These are phyloP conservation scores for Ceratosolen fusciceps DNA, from an alignment of 1,140 invertebrate genomes.

Conservation along the genomic window DNA sequence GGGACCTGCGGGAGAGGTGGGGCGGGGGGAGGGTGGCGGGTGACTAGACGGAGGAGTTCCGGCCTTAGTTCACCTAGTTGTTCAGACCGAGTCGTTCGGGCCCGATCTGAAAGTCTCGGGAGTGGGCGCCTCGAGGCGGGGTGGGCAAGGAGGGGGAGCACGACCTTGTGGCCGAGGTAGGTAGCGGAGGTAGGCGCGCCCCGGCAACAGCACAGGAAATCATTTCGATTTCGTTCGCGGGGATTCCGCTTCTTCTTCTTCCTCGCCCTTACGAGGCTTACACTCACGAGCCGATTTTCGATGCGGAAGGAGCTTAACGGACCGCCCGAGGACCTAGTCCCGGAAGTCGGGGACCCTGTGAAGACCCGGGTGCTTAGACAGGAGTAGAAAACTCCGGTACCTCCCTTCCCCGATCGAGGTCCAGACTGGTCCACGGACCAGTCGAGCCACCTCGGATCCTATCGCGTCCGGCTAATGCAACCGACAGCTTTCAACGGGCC, in stretches of 20 bases:
- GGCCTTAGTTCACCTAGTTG: constrained; percentile 10
- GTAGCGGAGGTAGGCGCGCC: not conserved
- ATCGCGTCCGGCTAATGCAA: not conserved
- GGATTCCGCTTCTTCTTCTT: constrained; percentile 26
- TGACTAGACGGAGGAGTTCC: not conserved
- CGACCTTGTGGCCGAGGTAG: constrained; percentile 58
- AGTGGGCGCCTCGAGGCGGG: too few relatives aligned
- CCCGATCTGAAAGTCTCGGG: constrained; percentile 8
- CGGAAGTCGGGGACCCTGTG: too few relatives aligned
- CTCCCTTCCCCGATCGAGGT: too few relatives aligned
- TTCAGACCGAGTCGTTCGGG: not conserved
- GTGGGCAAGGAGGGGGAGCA: constrained; percentile 57
- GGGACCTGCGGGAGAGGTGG: not conserved
- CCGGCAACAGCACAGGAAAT: constrained; percentile 52
- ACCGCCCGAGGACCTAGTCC: not conserved
- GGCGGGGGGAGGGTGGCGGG: not conserved
- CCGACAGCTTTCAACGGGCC: not conserved
- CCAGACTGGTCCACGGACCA: not conserved
- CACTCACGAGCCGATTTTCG: not conserved
- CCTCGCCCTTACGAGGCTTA: not conserved
- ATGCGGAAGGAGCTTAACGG: not conserved
- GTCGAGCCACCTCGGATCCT: not conserved
- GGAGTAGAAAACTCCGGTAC: not conserved
- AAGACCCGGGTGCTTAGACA: too few relatives aligned
- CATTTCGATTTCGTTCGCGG: constrained; percentile 62